A percentile compares a stretch with the other conserved stretches of the same genome.
Conservation (phyloP, 2,888 invertebrate species). For the Epinotia demarniana region DNA sequence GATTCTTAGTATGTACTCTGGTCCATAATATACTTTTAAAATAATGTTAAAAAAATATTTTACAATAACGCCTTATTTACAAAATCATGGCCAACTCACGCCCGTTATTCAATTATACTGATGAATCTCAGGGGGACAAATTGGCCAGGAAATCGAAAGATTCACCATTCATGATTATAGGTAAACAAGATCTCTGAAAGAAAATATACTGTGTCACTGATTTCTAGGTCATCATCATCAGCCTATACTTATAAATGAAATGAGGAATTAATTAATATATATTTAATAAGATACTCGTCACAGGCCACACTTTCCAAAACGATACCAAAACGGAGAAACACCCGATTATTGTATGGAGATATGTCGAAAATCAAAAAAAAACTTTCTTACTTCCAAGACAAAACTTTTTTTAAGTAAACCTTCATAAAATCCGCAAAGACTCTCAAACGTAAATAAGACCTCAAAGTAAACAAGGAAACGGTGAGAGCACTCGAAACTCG, state of each 20-base stretch:
- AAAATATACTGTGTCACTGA: too few species aligned
- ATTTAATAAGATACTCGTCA: too few species aligned
- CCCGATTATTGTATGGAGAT: neutral
- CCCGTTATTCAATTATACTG: constrained; percentile 76
- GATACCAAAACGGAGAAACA: neutral
- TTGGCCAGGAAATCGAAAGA: constrained; percentile 88
- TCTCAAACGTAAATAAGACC: constrained; percentile 14
- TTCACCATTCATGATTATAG: constrained; percentile 89
- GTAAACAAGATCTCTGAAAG: constrained; percentile 67
- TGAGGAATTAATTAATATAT: too few species aligned
- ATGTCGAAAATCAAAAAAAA: neutral
- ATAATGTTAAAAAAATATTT: too few species aligned
- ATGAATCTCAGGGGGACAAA: constrained; percentile 84
- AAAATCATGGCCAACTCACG: constrained; percentile 67
- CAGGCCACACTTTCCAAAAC: neutral
- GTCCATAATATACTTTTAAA: neutral
- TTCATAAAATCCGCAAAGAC: neutral
- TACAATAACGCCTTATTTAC: constrained; percentile 34
- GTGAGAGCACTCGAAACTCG: constrained; percentile 17
- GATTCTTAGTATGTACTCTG: neutral
- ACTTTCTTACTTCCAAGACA: neutral
- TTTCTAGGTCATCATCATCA: too few species aligned
- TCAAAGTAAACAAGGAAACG: constrained; percentile 26
- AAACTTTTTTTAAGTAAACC: constrained; percentile 1
- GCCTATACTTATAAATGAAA: too few species aligned